Evolutionary conservation across 2,888 invertebrate species (phyloP), one percentile per base, ranked within the genome.

Genomic region (Calameuta filiformis): DNA sequence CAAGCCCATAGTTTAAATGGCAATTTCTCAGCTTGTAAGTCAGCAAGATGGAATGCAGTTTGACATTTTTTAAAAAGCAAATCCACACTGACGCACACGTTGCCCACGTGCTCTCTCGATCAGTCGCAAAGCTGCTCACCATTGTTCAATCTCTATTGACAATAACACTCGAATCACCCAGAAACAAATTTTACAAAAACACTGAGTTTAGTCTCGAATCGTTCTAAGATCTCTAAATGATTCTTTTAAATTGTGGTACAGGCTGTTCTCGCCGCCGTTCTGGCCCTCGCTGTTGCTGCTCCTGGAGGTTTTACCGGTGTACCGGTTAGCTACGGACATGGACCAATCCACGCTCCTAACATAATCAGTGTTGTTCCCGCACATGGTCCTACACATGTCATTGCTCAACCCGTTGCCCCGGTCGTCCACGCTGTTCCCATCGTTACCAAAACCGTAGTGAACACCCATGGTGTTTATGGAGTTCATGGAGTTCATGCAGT

Each of bases 261-360:
- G 92, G 89, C 89, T 85, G 86, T 90, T 79, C 83, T 91, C 87
- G 89, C 89, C 80, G 91, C 89, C 88, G 79, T 92, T 79, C 79
- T 92, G 89, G 91, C 91, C 76, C 92, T 88, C 91, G 93, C 75
- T 91, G 92, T 23, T 87, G 94, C 83, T 90, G 93, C 83, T 92
- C 94, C 87, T 92, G 93, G 87, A 92, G 94, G 89, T 91, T 93
- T 73, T 89, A 93, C 80, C 91, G 93, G 75, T 91, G 92, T 88
- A 77, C 84, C 85, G 74, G 75, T 88, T 76, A 85, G 86, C 82
- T 86, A 87, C 76, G 91, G 89, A 78, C 77, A 86, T 31, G 91
- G 89, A 79, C 86, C 86, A 76, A 89, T 91, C 85, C 83, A 84
- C 79, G 91, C 91, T 35, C 91, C 91, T 37, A 81, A 86, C 75